Base-by-base conservation (phyloP, 2,888 invertebrate species). In the Drosophila anomelani region DNA sequence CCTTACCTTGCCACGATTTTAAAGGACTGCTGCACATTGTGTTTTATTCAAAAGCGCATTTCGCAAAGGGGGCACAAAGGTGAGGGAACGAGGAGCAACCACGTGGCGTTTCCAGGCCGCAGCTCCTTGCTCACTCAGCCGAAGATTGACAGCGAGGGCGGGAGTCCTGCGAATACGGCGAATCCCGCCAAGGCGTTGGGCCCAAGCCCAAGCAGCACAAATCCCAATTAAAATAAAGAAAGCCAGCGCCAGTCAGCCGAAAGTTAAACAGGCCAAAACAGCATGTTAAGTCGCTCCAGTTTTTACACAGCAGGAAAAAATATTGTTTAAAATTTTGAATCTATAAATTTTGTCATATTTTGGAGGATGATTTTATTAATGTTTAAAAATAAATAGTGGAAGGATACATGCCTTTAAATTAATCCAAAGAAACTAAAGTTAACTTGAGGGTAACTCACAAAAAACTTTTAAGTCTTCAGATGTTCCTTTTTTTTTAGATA, bases 191-290 rank as follows among this genome's bases (percentile, higher is more conserved):
- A 84, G 81, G 84, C 86, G 75, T 78, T 76, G 70, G 70, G 78
- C 73, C 73, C 76, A 73, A 67, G 59, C 55, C 66, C 29, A 29
- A 43, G 49, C 41, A 53, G 32, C 64, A 71, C 66, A 77, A 89
- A 89, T 89, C 85, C 85, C 85, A 85, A 85, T 85, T 85, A 85
- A 85, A 88, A 82, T 82, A 80, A 76, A 88, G 88, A 85, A 85
- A 82, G 82, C 89, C 88, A 77, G 64, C 85, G 76, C 36, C 66
- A 68, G 58, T 54, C 81, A 85, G 88, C 75, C 77, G 83, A 73
- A 83, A 76, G 79, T 85, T 83, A 80, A 85, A 85, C 67, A 76
- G 76, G 70, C 69, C 59, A 62, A 72, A 73, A 59, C 76, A 55
- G 57, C 80, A 78, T 62, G 85, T 76, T 85, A 80, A 74, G 80